Percentiles rank a stretch among this genome's conserved stretches.
phyloP scores from a whole-genome alignment of 2,888 invertebrate species.

The Drosophila helvetica region DNA sequence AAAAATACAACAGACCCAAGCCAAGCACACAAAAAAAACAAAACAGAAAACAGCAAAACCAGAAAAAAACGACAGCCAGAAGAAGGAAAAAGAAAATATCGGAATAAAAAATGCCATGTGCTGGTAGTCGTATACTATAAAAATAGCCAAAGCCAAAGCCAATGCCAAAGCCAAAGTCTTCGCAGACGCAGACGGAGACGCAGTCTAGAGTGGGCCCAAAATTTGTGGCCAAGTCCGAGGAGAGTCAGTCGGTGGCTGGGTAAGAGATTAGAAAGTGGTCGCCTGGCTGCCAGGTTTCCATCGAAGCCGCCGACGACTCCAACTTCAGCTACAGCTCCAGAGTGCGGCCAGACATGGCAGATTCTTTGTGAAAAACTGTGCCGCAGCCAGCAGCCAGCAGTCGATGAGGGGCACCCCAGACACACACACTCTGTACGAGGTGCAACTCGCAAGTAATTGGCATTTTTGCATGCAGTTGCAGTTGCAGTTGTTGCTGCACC shows the following conservation, averaged over 20 bases:
- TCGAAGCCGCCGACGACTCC: not conserved
- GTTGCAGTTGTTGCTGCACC: constrained; percentile 8
- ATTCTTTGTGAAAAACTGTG: constrained; percentile 64
- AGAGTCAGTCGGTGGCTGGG: constrained; percentile 46
- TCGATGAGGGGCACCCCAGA: constrained; percentile 9
- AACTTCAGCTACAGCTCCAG: constrained; percentile 9
- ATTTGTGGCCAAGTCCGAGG: constrained; percentile 40
- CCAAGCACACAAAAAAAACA: not conserved
- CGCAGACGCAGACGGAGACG: constrained; percentile 22
- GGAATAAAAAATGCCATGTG: constrained; percentile 59
- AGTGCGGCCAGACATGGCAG: constrained; percentile 27
- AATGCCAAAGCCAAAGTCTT: too few relatives aligned
- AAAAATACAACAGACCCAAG: constrained; percentile 25
- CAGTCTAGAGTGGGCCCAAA: constrained; percentile 49
- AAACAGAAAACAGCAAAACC: constrained; percentile 11
- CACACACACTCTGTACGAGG: constrained; percentile 5
- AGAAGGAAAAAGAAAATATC: constrained; percentile 23
- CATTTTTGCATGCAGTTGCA: constrained; percentile 60
- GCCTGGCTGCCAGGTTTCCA: constrained; percentile 4
- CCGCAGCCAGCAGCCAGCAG: constrained; percentile 18
- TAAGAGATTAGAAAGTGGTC: constrained; percentile 66
- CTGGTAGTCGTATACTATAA: constrained; percentile 25
- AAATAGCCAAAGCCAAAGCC: constrained; percentile 53
- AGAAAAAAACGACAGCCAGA: not conserved
- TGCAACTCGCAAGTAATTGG: constrained; percentile 51